Conservation (phyloP, 2,888 invertebrate species). For the Nephrotoma appendiculata region DNA sequence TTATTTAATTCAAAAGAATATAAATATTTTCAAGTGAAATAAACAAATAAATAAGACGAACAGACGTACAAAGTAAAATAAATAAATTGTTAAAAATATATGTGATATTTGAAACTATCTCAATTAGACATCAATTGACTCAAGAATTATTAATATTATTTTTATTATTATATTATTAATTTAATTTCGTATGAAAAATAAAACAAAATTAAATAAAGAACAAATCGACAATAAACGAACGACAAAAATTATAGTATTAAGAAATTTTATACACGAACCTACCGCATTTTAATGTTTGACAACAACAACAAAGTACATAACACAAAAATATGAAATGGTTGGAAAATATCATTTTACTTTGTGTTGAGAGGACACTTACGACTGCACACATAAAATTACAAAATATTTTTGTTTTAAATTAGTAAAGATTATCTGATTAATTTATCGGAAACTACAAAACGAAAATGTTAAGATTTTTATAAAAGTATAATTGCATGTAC, state of each 20-base stretch:
- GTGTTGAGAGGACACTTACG: neutral
- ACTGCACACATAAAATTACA: neutral
- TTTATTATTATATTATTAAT: neutral
- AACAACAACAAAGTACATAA: neutral
- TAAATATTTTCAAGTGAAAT: too few relatives aligned
- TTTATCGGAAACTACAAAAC: neutral
- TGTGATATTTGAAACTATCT: neutral
- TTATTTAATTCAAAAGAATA: too few relatives aligned
- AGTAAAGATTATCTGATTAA: neutral
- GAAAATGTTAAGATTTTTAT: neutral
- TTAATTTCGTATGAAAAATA: neutral
- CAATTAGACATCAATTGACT: neutral
- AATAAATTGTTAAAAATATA: neutral
- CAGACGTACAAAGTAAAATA: neutral
- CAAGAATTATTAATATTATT: neutral
- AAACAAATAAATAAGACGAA: neutral
- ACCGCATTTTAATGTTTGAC: neutral
- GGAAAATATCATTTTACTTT: neutral
- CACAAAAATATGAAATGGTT: neutral
- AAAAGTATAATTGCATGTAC: neutral
- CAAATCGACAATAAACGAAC: neutral
- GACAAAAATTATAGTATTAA: neutral
- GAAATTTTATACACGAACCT: neutral
- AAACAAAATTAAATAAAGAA: neutral
- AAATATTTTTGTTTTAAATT: neutral